Evolutionary conservation across 2,888 invertebrate genomes (phyloP).

Genomic region (Brachynemurus nebulosus): DNA sequence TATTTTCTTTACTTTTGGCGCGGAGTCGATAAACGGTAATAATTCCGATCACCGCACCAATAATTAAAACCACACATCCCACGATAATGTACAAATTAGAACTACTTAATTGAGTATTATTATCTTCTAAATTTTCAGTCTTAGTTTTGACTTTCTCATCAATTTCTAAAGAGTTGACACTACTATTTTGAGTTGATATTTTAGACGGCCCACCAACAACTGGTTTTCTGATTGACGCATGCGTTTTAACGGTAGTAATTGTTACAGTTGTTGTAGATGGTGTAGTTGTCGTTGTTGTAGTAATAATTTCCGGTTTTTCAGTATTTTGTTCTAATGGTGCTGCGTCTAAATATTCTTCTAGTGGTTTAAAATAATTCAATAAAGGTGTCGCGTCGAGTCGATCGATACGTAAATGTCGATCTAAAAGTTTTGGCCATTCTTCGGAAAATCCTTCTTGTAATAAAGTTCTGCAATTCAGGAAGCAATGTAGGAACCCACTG

Average conservation of each 20-base stretch:
- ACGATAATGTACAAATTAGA: not conserved
- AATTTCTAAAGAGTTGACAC: not conserved
- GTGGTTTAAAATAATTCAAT: constrained; percentile 39
- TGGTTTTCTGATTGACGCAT: too few relatives aligned
- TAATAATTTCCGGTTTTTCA: constrained; percentile 2
- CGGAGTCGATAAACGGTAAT: not conserved
- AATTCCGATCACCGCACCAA: not conserved
- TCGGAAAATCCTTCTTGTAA: constrained; percentile 35
- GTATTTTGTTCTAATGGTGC: constrained; percentile 26
- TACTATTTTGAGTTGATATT: not conserved
- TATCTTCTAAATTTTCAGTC: not conserved
- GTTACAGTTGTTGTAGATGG: not conserved
- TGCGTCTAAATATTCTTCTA: constrained; percentile 39
- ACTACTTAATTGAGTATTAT: not conserved
- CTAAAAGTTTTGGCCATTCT: constrained; percentile 36
- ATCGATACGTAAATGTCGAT: constrained; percentile 34
- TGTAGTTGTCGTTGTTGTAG: not conserved
- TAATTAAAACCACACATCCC: not conserved
- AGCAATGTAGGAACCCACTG: too few relatives aligned
- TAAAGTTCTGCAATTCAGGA: constrained; percentile 32
- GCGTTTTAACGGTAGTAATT: not conserved
- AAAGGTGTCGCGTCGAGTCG: constrained; percentile 37
- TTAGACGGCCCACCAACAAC: too few relatives aligned
- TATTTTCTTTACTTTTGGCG: not conserved
- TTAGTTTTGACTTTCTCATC: not conserved